Conservation (phyloP, 2,888 invertebrate species). For the Slavum lentiscoides region DNA sequence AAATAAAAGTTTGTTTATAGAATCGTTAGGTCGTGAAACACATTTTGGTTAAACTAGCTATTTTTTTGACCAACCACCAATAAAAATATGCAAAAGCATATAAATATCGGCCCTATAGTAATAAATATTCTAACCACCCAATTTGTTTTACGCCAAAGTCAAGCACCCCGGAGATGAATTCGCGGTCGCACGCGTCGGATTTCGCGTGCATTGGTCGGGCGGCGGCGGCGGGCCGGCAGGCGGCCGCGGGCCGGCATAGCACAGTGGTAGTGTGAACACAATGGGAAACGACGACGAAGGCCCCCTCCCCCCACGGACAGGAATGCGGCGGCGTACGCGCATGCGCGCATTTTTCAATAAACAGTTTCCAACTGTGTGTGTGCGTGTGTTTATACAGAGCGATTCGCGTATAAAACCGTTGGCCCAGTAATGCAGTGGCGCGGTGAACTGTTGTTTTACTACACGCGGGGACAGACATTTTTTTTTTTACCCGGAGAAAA, state of each 20-base stretch:
- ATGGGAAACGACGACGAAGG: slow-evolving; percentile 32
- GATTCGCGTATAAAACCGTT: neutral
- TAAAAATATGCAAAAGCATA: no score
- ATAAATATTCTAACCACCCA: no score
- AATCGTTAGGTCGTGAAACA: no score
- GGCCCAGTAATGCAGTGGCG: no score
- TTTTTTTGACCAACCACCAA: no score
- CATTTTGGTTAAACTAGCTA: no score
- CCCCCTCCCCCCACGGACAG: neutral
- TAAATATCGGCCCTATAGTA: no score
- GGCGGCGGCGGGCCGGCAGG: neutral
- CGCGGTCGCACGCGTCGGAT: slow-evolving; percentile 13
- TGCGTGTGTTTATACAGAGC: neutral
- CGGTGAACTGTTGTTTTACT: no score
- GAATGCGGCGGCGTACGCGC: slow-evolving; percentile 44
- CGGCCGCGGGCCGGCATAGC: neutral
- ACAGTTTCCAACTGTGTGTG: slow-evolving; percentile 26
- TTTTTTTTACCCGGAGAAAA: no score
- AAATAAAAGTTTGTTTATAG: no score
- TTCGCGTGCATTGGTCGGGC: slow-evolving; percentile 25
- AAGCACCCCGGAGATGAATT: no score
- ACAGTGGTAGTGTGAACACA: slow-evolving; percentile 19
- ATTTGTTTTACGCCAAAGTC: neutral
- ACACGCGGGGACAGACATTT: no score
- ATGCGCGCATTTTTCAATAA: slow-evolving; percentile 51